These are phyloP conservation scores for Nasonia oneida DNA, from an alignment of 2,888 invertebrate species.

Conservation along the genomic window DNA sequence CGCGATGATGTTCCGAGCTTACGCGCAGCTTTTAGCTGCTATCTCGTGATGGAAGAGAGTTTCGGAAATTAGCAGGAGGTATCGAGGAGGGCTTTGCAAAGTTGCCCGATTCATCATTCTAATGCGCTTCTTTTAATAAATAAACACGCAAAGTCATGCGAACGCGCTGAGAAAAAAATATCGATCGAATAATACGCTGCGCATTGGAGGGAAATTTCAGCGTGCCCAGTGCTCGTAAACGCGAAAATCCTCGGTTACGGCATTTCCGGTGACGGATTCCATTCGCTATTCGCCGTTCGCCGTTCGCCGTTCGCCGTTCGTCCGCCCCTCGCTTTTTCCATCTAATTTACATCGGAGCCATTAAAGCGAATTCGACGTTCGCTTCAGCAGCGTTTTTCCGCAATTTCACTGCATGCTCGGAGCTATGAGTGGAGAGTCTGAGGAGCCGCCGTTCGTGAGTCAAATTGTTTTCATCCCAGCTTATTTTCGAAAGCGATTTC, in stretches of 20 bases:
- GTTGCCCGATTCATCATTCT: too few species aligned
- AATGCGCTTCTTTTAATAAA: too few species aligned
- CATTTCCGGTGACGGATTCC: conserved; percentile 49
- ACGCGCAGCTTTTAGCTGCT: not conserved
- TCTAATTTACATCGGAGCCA: conserved; percentile 69
- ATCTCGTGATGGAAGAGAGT: not conserved
- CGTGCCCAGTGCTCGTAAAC: conserved; percentile 53
- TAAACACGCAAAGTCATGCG: too few species aligned
- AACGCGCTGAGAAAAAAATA: not conserved
- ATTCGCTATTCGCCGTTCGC: not conserved
- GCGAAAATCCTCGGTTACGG: conserved; percentile 42
- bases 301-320: not conserved
- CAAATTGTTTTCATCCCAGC: not conserved
- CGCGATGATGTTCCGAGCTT: not conserved
- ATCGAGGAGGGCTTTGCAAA: not conserved
- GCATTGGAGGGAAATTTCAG: conserved; percentile 34
- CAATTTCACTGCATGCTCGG: not conserved
- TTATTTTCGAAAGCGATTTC: not conserved
- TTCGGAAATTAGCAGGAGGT: not conserved
- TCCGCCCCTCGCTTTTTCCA: conserved; percentile 62
- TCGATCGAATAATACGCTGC: not conserved
- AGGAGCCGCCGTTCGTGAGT: too few species aligned
- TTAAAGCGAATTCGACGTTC: conserved; percentile 63
- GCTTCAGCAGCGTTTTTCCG: conserved; percentile 54
- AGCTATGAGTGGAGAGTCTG: not conserved